These are phyloP conservation scores for Lysandra coridon DNA, from an alignment of 2,888 invertebrate genomes.

Conservation along the genomic window DNA sequence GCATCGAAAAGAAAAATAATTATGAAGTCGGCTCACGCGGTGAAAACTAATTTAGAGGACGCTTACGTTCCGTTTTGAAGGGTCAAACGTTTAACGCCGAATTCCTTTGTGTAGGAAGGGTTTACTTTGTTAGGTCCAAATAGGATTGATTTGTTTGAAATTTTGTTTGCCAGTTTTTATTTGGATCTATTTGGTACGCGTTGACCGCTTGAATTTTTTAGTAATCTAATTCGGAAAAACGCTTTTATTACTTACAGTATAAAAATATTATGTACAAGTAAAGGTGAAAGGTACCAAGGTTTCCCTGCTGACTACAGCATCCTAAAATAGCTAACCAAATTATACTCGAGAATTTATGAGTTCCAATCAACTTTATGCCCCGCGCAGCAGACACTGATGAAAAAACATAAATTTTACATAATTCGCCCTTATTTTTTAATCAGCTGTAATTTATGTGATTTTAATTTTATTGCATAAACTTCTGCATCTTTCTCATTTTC, in stretches of 20 bases:
- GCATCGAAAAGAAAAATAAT: conserved; percentile 67
- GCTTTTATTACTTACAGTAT: neutral
- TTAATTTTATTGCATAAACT: conserved; percentile 10
- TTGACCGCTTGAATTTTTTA: neutral
- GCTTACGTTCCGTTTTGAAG: conserved; percentile 11
- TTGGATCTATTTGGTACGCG: neutral
- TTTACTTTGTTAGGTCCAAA: conserved; percentile 20
- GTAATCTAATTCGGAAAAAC: neutral
- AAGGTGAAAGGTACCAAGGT: neutral
- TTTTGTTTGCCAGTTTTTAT: neutral
- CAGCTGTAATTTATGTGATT: conserved; percentile 16
- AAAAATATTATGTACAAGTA: neutral
- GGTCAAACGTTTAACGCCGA: conserved; percentile 24
- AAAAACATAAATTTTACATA: conserved; percentile 27
- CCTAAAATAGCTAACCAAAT: conserved; percentile 11
- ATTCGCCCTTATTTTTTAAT: conserved; percentile 22
- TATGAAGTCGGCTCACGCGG: conserved; percentile 72
- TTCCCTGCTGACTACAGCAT: neutral
- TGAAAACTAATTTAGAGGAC: conserved; percentile 70
- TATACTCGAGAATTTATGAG: conserved; percentile 20
- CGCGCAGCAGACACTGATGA: conserved; percentile 25
- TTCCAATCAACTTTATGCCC: conserved; percentile 22
- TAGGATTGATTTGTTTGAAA: conserved; percentile 10
- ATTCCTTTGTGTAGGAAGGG: conserved; percentile 17
- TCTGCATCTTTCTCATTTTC: neutral